A percentile compares a stretch with the other conserved stretches of the same genome.
phyloP scores from a whole-genome alignment of 1,140 invertebrate species.

The Uloborus diversus region DNA sequence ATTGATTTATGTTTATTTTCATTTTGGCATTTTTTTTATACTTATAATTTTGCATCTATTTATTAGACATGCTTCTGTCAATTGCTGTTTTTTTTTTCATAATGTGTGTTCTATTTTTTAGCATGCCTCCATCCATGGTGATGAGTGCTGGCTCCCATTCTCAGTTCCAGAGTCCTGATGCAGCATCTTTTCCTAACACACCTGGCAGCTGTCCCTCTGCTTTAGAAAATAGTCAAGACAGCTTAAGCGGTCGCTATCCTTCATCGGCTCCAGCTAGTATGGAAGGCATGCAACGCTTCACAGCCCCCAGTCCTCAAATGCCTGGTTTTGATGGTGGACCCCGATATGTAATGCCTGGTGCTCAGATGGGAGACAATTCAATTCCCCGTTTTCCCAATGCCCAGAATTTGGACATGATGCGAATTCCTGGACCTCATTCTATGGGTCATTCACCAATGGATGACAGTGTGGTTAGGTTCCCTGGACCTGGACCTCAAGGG shows the following conservation, averaged over 20 bases:
- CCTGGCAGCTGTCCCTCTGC: constrained; percentile 48
- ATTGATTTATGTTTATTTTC: too few relatives aligned
- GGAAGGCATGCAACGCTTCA: constrained; percentile 62
- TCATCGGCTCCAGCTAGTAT: constrained; percentile 41
- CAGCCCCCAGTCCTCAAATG: constrained; percentile 65
- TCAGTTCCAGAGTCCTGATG: constrained; percentile 51
- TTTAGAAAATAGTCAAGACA: constrained; percentile 52
- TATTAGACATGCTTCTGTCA: too few relatives aligned
- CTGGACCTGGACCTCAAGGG: constrained; percentile 58
- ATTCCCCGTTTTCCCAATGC: constrained; percentile 56
- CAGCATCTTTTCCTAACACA: constrained; percentile 50
- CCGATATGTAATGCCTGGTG: constrained; percentile 21
- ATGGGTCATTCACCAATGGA: constrained; percentile 68
- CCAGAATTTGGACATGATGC: constrained; percentile 61
- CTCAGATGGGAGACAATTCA: constrained; percentile 16
- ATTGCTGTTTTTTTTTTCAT: background rate
- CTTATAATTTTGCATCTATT: too few relatives aligned
- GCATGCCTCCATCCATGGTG: constrained; percentile 48
- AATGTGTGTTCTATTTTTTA: constrained; percentile 4
- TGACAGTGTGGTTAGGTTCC: constrained; percentile 71
- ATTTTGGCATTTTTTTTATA: too few relatives aligned
- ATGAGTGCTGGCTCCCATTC: constrained; percentile 51
- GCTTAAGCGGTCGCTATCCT: constrained; percentile 40
- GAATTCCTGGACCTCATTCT: constrained; percentile 61
- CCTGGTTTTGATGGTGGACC: constrained; percentile 30